Base-by-base conservation (phyloP, 2,797 vertebrate genomes). In the Selene dorsalis region DNA sequence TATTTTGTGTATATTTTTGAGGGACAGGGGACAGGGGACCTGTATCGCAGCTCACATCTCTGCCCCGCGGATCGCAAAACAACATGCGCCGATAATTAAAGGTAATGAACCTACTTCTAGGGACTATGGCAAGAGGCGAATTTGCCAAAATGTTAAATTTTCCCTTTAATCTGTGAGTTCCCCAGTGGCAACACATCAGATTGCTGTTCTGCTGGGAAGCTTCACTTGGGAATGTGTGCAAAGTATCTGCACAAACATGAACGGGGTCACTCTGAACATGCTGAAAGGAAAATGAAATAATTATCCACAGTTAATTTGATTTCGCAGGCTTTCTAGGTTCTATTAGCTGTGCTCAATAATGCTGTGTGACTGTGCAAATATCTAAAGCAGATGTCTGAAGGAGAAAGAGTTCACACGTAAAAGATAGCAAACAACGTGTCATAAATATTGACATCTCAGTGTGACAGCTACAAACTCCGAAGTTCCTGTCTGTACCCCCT, bases 401-500 rank as follows among this genome's bases (percentile, higher is more conserved):
- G 77, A 85, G 79, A 84, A 83, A 68, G 63, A 79, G 84, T 88
- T 90, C 82, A 83, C 87, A 86, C 69, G 22, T 73, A 83, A 55
- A 75, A 80, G 77, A 89, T 57, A 77, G 76, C 82, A 89, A 89
- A 90, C 80, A 85, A 73, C 71, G 30, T 90, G 87, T 93, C 88
- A 89, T 88, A 92, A 93, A 92, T 89, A 93, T 86, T 93, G 93
- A 92, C 93, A 89, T 83, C 79, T 90, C 87, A 72, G 76, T 79
- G 83, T 92, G 91, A 92, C 89, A 89, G 92, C 90, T 84, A 84
- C 85, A 85, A 88, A 85, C 84, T 89, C 89, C 91, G 81, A 88
- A 91, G 84, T 91, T 91, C 73, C 86, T 87, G 88, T 89, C 85
- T 89, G 82, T 77, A 87, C 60, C 83, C 87, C 83, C 67, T 88